Conservation (phyloP, 30 jellyfish, hydroid and myxozoan species). For the Cassiopea andromeda region DNA sequence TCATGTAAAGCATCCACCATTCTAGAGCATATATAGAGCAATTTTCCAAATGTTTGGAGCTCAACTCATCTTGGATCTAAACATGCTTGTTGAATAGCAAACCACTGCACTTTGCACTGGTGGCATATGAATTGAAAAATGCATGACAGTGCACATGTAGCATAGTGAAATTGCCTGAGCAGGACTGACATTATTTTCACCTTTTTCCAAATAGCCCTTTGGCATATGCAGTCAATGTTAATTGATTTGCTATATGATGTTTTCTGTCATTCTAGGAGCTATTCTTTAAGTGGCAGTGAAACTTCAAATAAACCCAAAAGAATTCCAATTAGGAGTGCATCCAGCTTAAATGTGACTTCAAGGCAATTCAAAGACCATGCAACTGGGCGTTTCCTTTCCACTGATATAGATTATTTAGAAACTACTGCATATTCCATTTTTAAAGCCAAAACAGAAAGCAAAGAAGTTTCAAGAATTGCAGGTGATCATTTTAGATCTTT, state of each 20-base stretch:
- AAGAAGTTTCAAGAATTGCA: conserved; percentile 21
- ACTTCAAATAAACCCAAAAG: conserved; percentile 9
- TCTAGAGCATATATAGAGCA: no score
- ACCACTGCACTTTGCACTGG: no score
- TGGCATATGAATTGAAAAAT: no score
- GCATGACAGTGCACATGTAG: no score
- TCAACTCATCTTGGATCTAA: no score
- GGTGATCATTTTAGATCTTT: neutral
- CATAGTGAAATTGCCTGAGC: no score
- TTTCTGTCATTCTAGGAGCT: neutral
- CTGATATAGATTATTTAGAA: conserved; percentile 49
- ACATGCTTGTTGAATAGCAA: no score
- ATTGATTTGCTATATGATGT: neutral
- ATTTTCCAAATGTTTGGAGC: no score
- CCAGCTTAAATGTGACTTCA: conserved; percentile 51
- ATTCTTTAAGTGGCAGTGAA: conserved; percentile 5
- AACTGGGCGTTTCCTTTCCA: conserved; percentile 44
- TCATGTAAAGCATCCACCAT: no score
- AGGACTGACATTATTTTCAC: no score
- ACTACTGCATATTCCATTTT: conserved; percentile 3
- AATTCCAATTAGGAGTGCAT: conserved; percentile 24
- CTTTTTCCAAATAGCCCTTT: neutral
- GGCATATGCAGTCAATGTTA: no score
- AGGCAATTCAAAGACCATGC: conserved; percentile 67
- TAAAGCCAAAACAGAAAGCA: conserved; percentile 1